Conservation (phyloP, 2,113 vertebrate species). For the Copsychus sechellarum region DNA sequence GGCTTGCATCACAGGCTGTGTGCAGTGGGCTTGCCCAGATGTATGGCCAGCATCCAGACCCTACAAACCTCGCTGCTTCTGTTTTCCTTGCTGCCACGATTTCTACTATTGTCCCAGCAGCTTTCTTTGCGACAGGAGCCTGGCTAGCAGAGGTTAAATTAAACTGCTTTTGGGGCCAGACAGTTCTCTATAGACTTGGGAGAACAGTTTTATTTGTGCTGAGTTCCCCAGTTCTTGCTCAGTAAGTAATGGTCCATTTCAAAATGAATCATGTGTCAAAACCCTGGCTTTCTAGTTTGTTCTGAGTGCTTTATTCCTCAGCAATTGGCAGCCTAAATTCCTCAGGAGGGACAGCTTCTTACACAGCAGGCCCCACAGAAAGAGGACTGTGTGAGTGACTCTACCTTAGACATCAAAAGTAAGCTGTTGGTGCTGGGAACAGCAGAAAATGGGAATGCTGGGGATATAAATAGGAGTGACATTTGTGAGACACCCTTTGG, state of each 20-base stretch:
- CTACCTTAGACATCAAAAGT: not conserved
- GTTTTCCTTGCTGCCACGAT: not conserved
- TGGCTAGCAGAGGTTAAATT: not conserved
- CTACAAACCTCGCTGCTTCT: slow-evolving; percentile 20
- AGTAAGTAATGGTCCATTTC: not conserved
- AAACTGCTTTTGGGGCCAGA: not conserved
- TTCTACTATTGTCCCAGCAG: slow-evolving; percentile 1
- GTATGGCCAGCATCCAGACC: slow-evolving; percentile 21
- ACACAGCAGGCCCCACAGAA: not conserved
- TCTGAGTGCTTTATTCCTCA: not conserved
- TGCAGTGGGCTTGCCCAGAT: slow-evolving; percentile 27
- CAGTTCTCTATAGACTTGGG: not conserved
- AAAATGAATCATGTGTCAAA: not conserved
- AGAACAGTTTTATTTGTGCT: slow-evolving; percentile 3
- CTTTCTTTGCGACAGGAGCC: not conserved
- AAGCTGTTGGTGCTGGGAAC: not conserved
- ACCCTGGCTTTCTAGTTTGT: not conserved
- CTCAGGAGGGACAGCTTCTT: not conserved
- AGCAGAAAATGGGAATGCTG: not conserved
- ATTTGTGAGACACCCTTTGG: not conserved
- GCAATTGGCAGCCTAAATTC: not conserved
- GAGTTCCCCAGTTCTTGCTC: not conserved
- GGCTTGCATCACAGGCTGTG: not conserved
- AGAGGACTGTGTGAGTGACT: not conserved
- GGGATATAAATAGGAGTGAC: not conserved